These are phyloP conservation scores for Brevimyrus niger DNA, from an alignment of 2,113 vertebrate genomes.

Conservation along the genomic window DNA sequence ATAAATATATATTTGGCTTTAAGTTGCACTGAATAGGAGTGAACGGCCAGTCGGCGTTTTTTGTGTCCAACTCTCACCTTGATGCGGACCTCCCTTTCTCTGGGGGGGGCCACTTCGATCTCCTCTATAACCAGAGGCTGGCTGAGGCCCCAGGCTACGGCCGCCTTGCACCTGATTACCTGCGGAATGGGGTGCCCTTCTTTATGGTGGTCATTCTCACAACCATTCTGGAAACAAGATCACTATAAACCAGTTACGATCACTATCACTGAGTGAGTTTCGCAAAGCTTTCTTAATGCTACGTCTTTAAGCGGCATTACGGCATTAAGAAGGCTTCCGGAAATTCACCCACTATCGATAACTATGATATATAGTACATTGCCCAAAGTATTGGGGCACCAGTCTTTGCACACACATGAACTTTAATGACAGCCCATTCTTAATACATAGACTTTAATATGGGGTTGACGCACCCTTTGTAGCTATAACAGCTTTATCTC, in stretches of 20 bases:
- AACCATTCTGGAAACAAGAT: neutral
- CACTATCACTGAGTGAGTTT: neutral
- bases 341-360: too few relatives aligned
- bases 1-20: neutral
- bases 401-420: too few relatives aligned
- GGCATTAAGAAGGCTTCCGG: too few relatives aligned
- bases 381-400: too few relatives aligned
- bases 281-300: too few relatives aligned
- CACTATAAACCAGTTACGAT: neutral
- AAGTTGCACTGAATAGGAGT: neutral
- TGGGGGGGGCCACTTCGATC: conserved; percentile 58
- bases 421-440: too few relatives aligned
- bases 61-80: conserved; percentile 43
- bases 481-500: too few relatives aligned
- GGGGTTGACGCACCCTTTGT: too few relatives aligned
- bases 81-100: conserved; percentile 56
- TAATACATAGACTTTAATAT: too few relatives aligned
- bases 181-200: conserved; percentile 27
- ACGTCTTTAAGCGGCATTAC: too few relatives aligned
- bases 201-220: neutral
- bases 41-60: neutral
- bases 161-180: conserved; percentile 65
- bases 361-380: too few relatives aligned
- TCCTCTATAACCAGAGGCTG: conserved; percentile 60
- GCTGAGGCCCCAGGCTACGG: conserved; percentile 56